Conservation (phyloP, 2,888 invertebrate species). For the Mactromeris polynyma region DNA sequence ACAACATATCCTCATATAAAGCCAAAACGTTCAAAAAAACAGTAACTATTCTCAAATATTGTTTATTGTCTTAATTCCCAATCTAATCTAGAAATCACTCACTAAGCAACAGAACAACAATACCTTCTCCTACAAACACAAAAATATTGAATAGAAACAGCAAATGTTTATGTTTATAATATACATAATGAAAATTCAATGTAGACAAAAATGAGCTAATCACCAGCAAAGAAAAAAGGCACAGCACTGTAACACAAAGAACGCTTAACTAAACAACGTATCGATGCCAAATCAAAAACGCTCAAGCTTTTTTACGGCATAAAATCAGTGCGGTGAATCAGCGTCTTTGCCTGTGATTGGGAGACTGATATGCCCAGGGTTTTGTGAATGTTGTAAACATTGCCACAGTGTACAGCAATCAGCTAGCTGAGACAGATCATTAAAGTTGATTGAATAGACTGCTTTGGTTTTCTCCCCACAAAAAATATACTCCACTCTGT, state of each 20-base stretch:
- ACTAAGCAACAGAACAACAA: background rate
- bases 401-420: conserved; percentile 53
- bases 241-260: conserved; percentile 26
- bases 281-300: conserved; percentile 42
- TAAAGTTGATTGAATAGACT: conserved; percentile 69
- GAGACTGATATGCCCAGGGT: conserved; percentile 53
- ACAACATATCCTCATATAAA: background rate
- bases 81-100: conserved; percentile 4
- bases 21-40: background rate
- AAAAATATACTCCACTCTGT: conserved; percentile 43
- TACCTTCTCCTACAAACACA: background rate
- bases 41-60: background rate
- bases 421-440: conserved; percentile 62
- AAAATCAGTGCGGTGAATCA: conserved; percentile 63
- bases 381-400: conserved; percentile 48
- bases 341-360: conserved; percentile 57
- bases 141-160: background rate
- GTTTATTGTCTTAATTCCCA: conserved; percentile 4
- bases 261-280: conserved; percentile 30
- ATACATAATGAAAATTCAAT: background rate
- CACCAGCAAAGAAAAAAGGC: background rate
- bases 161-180: background rate
- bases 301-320: conserved; percentile 44
- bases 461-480: conserved; percentile 48
- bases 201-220: conserved; percentile 21